Base-by-base conservation (phyloP, 2,797 vertebrate species). In the Lindbergichthys nudifrons region DNA sequence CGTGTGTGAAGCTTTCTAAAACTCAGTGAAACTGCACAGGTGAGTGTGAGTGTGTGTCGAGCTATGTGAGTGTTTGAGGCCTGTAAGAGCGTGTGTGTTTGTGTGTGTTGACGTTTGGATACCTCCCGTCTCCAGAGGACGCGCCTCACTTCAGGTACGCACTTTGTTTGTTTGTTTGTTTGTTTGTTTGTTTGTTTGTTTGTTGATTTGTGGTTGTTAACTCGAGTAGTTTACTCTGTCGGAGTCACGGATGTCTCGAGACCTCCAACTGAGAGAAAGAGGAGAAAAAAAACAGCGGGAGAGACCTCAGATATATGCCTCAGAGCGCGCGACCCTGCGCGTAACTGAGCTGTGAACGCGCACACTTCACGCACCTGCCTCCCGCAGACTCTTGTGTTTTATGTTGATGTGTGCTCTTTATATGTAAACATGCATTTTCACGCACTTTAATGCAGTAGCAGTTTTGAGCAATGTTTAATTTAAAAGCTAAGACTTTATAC, bases 1-100 rank as follows among this genome's bases (percentile, higher is more conserved):
- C 83, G 82, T 80, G 87, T 92, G 87, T 92, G 58, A 88, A 88
- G 88, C 67, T 90, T 87, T 85, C 56, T 72, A 83, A 88, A 91
- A 79, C 74, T 79, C 66, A 83, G 87, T 70, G 61, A 80, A 86
- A 81, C 83, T 88, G 84, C 79, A 63, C 56, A 81, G 70, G 82
- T 68, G 67, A 26, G 72, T 65, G 69, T 56, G 61, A 26, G 69
- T 65, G 65, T 48, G 66, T 21, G 73, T 36, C 51, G 52, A 58
- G 10, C 19, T 3, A 30, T 30, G 5, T 50, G 43, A 26, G 66
- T 19, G 72, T 36, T 51, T 56, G 61, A 26, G 62, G 46, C 46
- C 16, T n/a, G 30, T 57, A n/a, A 2, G 6, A 32, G 52, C 18
- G 21, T 26, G 65, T 59, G 63, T 42, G 65, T 36, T 21, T 50